Evolutionary conservation across 2,888 invertebrate species (phyloP).

Genomic region (Troides aeacus): DNA sequence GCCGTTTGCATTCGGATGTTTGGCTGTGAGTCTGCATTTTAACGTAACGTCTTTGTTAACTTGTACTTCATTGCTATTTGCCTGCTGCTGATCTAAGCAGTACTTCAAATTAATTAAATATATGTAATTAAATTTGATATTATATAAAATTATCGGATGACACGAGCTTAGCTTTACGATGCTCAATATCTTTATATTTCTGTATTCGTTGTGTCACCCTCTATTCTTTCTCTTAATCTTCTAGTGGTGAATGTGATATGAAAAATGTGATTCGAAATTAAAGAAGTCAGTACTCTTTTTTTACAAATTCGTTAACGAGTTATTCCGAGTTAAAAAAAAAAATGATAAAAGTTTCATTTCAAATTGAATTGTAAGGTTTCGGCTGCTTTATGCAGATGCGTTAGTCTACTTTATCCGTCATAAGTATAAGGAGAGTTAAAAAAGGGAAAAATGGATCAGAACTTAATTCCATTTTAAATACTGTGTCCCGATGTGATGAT

Average conservation of each 20-base stretch:
- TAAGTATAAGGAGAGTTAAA: too few relatives aligned
- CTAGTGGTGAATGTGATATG: slow-evolving; percentile 1
- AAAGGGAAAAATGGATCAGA: too few relatives aligned
- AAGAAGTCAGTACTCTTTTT: background rate
- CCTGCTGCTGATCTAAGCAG: background rate
- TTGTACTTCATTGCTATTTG: background rate
- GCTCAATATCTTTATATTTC: slow-evolving; percentile 48
- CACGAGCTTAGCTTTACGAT: slow-evolving; percentile 70
- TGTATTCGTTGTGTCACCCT: background rate
- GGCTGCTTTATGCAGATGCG: too few relatives aligned
- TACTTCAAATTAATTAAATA: background rate
- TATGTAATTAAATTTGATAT: slow-evolving; percentile 11
- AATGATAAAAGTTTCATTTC: too few relatives aligned
- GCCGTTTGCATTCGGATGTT: slow-evolving; percentile 1
- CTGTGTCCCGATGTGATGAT: background rate
- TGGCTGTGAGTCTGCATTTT: slow-evolving; percentile 22
- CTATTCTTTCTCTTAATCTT: background rate
- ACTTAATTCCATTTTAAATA: too few relatives aligned
- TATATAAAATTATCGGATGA: slow-evolving; percentile 8
- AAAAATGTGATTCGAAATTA: background rate
- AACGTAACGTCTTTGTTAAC: background rate
- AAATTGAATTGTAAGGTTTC: too few relatives aligned
- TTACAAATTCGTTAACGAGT: background rate
- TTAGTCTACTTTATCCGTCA: too few relatives aligned
- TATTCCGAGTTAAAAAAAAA: too few relatives aligned